Evolutionary conservation across 1,140 invertebrate genomes (phyloP), one percentile per base, ranked within the genome.

Genomic region (Pachyrhynchus sulphureomaculatus): DNA sequence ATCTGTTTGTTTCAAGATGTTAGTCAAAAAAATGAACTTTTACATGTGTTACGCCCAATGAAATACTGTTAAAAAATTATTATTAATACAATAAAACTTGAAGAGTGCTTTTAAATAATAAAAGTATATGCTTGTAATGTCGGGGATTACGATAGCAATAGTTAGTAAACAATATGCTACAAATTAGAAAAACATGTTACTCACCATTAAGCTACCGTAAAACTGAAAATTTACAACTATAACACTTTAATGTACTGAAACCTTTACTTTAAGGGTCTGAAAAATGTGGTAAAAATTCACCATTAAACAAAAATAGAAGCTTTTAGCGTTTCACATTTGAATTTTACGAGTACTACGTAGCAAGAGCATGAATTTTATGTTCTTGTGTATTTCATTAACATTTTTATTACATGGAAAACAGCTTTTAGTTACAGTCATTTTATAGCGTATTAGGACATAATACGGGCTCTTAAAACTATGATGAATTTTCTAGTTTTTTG

Each of bases 261-360:
- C 39, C 52, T 34, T n/a, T 41, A n/a, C 32, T 34, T 56, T 45
- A 34, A 56, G 29, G 42, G 53, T 41, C 20, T 26, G 26, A 36
- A 45, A 29, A 45, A 45, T 56, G 53, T 36, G 53, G 53, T 56
- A 56, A 44, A 55, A 55, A 55, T 55, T 55, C 20, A 32, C 52
- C 52, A 55, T 55, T 42, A 55, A 55, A 55, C 52, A 41, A 55
- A 55, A 55, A 55, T 55, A 55, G 52, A 42, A 55, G 18, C 52
- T 41, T 55, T 55, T 33, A 55, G n/a, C n/a, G 13, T 17, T 41
- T 17, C 8, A 18, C 52, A 55, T 55, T 55, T 44, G 52, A 55
- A 44, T 41, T 42, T 55, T 55, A 44, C n/a, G 52, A 20, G 21
- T 36, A 26, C 36, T 17, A 36, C 20, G 41, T 17, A 23, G n/a